Evolutionary conservation across 1,140 invertebrate species (phyloP).

Genomic region (Tenebrio molitor): DNA sequence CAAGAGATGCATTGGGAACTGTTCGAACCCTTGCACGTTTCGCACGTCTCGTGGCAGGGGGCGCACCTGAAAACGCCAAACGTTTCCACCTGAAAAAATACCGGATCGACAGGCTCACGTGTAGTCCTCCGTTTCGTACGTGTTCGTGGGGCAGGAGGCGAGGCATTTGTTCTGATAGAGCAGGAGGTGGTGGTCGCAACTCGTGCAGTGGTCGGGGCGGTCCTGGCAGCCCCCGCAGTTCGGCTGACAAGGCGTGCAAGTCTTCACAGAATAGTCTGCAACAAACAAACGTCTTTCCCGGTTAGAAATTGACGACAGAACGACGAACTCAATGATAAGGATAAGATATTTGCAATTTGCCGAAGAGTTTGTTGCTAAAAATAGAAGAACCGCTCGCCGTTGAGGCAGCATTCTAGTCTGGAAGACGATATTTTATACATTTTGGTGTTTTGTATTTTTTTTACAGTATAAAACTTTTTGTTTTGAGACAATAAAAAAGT

Average conservation of each 20-base stretch:
- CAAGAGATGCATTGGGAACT: constrained; percentile 87
- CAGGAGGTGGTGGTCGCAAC: constrained; percentile 86
- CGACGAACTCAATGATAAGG: too few species aligned
- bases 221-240: constrained; percentile 88
- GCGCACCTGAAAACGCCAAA: constrained; percentile 72
- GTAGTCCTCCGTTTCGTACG: constrained; percentile 87
- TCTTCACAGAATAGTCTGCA: constrained; percentile 78
- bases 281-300: constrained; percentile 5
- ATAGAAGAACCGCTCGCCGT: too few species aligned
- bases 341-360: too few species aligned
- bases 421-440: too few species aligned
- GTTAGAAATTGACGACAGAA: too few species aligned
- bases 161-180: constrained; percentile 85
- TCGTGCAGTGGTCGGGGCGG: constrained; percentile 83
- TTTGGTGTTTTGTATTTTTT: too few species aligned
- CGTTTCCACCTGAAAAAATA: not conserved
- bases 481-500: too few species aligned
- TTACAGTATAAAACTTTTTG: too few species aligned
- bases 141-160: constrained; percentile 83
- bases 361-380: too few species aligned
- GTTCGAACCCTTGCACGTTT: constrained; percentile 83
- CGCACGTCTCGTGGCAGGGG: constrained; percentile 83
- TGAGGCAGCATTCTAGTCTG: too few species aligned
- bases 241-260: constrained; percentile 83
- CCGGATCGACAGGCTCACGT: constrained; percentile 67